phyloP scores from a whole-genome alignment of 64 coral and sea anemone species.

The Stylophora pistillata region DNA sequence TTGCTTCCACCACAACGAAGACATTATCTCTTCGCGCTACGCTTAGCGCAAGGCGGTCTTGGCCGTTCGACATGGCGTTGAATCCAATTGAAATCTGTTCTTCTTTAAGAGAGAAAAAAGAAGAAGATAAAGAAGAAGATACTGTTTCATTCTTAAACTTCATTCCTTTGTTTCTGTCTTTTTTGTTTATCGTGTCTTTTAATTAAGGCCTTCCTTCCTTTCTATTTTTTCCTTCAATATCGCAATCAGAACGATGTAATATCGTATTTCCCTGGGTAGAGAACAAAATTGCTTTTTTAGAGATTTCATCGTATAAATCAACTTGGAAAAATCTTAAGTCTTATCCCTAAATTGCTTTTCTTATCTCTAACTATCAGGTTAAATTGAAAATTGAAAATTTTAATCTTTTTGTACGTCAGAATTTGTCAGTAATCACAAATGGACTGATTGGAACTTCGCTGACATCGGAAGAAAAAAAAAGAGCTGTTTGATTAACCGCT shows the following conservation, averaged over 20 bases:
- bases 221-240: neutral
- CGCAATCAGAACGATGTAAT: neutral
- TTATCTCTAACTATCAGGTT: conserved; percentile 17
- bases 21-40: conserved; percentile 11
- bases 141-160: neutral
- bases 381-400: conserved; percentile 22
- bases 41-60: neutral
- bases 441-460: neutral
- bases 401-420: neutral
- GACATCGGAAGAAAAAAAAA: neutral
- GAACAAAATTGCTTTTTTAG: neutral
- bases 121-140: neutral
- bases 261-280: neutral
- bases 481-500: neutral
- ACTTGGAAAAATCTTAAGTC: neutral
- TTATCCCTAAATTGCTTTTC: neutral
- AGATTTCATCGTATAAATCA: neutral
- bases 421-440: neutral
- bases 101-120: neutral
- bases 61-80: neutral
- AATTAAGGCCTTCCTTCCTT: neutral
- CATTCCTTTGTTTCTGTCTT: neutral
- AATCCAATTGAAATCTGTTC: neutral
- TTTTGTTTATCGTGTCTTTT: neutral
- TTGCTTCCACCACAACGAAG: conserved; percentile 54